Evolutionary conservation across 2,888 invertebrate species (phyloP).

Genomic region (Myopa testacea): DNA sequence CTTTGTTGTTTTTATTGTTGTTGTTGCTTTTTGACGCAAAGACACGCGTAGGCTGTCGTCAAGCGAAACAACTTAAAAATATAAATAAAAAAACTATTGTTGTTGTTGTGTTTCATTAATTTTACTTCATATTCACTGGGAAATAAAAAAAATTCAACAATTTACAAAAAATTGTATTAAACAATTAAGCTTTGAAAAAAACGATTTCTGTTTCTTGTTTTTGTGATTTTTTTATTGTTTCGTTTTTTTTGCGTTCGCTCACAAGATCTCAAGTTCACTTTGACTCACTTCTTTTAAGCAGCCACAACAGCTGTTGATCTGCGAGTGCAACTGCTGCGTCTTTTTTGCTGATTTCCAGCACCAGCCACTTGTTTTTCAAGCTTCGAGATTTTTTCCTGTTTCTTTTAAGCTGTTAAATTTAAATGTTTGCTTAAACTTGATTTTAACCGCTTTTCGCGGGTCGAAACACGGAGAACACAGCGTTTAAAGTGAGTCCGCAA

Average conservation of each 20-base stretch:
- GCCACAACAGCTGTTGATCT: constrained; percentile 24
- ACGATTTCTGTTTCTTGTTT: neutral
- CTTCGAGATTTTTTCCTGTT: neutral
- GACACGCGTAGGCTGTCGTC: constrained; percentile 26
- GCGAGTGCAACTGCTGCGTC: neutral
- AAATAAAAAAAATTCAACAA: neutral
- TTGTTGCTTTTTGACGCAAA: neutral
- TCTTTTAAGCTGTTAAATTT: constrained; percentile 19
- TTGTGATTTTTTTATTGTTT: too few relatives aligned
- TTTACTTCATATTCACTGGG: neutral
- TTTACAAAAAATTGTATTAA: neutral
- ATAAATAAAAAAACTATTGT: neutral
- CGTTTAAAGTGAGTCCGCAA: constrained; percentile 4
- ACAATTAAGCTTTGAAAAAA: too few relatives aligned
- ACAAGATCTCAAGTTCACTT: neutral
- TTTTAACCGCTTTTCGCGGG: constrained; percentile 26
- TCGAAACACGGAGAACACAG: constrained; percentile 22
- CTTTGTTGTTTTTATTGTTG: neutral
- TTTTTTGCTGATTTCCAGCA: neutral
- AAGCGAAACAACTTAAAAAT: constrained; percentile 7
- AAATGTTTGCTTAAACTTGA: constrained; percentile 24
- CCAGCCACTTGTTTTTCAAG: neutral
- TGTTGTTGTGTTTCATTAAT: neutral
- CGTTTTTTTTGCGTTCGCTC: neutral
- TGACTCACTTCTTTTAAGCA: neutral